Evolutionary conservation across 2,888 invertebrate species (phyloP).

Genomic region (Gnatocerus cornutus): DNA sequence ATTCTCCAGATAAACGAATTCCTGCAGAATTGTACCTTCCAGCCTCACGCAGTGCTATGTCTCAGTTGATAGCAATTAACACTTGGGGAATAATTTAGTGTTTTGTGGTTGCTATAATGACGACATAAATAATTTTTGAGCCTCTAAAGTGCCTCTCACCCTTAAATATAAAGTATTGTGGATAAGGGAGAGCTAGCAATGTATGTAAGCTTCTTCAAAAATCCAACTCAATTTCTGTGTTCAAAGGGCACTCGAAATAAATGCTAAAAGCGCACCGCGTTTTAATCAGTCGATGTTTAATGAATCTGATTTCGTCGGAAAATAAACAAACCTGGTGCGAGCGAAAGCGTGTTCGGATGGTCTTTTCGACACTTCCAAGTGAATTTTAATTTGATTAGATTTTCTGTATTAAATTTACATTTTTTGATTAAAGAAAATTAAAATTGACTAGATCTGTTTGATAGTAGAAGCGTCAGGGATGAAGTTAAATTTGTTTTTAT

Average conservation of each 20-base stretch:
- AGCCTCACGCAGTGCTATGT: background rate
- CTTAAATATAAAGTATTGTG: slow-evolving; percentile 16
- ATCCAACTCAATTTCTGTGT: too few relatives aligned
- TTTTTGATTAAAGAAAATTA: slow-evolving; percentile 58
- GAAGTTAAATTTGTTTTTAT: slow-evolving; percentile 49
- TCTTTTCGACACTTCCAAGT: slow-evolving; percentile 53
- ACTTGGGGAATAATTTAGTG: slow-evolving; percentile 44
- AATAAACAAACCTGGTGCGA: slow-evolving; percentile 46
- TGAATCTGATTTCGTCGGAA: slow-evolving; percentile 50
- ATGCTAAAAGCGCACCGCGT: slow-evolving; percentile 38
- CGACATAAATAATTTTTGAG: slow-evolving; percentile 47
- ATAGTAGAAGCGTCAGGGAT: slow-evolving; percentile 26
- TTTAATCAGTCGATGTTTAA: slow-evolving; percentile 49
- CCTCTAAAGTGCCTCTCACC: slow-evolving; percentile 7
- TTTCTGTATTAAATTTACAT: slow-evolving; percentile 54
- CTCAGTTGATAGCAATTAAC: slow-evolving; percentile 44
- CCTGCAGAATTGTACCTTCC: background rate
- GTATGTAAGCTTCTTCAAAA: too few relatives aligned
- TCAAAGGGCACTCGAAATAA: too few relatives aligned
- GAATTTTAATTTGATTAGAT: slow-evolving; percentile 55
- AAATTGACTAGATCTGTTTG: slow-evolving; percentile 46
- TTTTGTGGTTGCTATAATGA: slow-evolving; percentile 43
- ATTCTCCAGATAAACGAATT: slow-evolving; percentile 5
- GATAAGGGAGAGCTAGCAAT: too few relatives aligned
- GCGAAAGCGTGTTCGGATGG: slow-evolving; percentile 40